These are phyloP conservation scores for Drosophila lutescens DNA, from an alignment of 2,888 invertebrate genomes.

Conservation along the genomic window DNA sequence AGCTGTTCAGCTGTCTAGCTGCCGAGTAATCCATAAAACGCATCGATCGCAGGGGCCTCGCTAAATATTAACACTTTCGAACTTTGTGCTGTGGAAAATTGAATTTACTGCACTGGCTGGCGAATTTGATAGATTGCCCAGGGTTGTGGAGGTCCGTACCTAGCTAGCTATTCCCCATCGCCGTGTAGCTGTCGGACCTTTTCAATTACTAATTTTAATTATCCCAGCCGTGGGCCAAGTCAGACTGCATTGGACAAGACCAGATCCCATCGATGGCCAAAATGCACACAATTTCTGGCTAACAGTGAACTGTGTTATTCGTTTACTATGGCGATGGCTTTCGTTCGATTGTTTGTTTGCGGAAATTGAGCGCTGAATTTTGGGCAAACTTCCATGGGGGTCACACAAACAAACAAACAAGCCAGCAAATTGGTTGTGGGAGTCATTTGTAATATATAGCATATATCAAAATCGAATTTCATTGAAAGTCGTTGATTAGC, in stretches of 20 bases:
- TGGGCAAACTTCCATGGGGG: conserved; percentile 57
- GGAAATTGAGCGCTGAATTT: conserved; percentile 57
- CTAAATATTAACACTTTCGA: conserved; percentile 27
- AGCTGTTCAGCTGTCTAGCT: conserved; percentile 21
- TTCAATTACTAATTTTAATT: conserved; percentile 74
- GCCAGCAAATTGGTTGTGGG: conserved; percentile 19
- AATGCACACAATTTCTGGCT: conserved; percentile 49
- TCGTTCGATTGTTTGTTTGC: conserved; percentile 59
- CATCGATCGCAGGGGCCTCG: background rate
- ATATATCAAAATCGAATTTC: conserved; percentile 30
- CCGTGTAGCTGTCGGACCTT: conserved; percentile 39
- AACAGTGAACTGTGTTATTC: conserved; percentile 6
- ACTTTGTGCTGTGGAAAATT: conserved; percentile 30
- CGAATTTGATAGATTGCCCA: conserved; percentile 21
- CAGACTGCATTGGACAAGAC: background rate
- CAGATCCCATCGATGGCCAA: conserved; percentile 31
- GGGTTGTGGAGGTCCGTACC: background rate
- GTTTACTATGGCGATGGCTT: conserved; percentile 19
- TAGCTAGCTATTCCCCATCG: background rate
- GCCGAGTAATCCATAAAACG: conserved; percentile 27
- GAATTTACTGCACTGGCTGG: conserved; percentile 18
- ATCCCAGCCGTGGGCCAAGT: conserved; percentile 19
- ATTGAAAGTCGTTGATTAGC: conserved; percentile 28
- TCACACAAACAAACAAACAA: conserved; percentile 49
- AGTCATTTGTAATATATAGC: conserved; percentile 30